Base-by-base conservation (phyloP, 2,113 vertebrate species). In the Trochalopteron elliotii region DNA sequence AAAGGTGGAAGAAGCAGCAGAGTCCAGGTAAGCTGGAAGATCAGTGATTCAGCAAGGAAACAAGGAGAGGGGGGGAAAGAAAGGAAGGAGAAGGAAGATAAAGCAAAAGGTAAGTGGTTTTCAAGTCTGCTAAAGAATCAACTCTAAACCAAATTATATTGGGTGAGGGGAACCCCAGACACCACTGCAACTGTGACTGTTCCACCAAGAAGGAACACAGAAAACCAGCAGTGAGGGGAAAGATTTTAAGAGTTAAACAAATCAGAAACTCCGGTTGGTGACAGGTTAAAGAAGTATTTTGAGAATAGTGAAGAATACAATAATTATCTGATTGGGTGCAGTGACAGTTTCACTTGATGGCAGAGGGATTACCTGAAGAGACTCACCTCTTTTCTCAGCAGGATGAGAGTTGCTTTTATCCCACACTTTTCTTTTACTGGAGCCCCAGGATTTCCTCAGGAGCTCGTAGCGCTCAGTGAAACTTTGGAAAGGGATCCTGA, bases 381-480 rank as follows among this genome's bases (percentile, higher is more conserved):
- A 79, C 47, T 0, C 39, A 97, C 97, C 95, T 76, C 53, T 77
- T 7, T 30, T 35, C 90, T 84, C 75, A 16, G 95, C 74, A 40
- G 68, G 60, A 21, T n/a, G 67, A 25, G 40, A 69, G 52, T 8
- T 80, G 53, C 91, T 97, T 87, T 80, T 59, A 11, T 77, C 42
- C 15, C 47, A 30, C 18, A 13, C 15, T 19, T 47, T 61, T 4
- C 2, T 83, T 63, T 49, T 84, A 7, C n/a, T 81, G 39, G 28
- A 37, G 68, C 75, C 87, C 52, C 3, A 3, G 49, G 97, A 88
- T 96, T 89, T 97, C 40, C 94, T 89, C 65, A 99, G 97, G 28
- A 99, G 52, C 56, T 95, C 52, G 0, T 99, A 99, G 53, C 99
- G 98, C 39, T 99, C 98, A 24, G 98, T 31, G 88, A 99, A 99